Percentiles rank a stretch among this genome's conserved stretches.
phyloP scores from a whole-genome alignment of 2,888 invertebrate genomes.

The Automeris io region DNA sequence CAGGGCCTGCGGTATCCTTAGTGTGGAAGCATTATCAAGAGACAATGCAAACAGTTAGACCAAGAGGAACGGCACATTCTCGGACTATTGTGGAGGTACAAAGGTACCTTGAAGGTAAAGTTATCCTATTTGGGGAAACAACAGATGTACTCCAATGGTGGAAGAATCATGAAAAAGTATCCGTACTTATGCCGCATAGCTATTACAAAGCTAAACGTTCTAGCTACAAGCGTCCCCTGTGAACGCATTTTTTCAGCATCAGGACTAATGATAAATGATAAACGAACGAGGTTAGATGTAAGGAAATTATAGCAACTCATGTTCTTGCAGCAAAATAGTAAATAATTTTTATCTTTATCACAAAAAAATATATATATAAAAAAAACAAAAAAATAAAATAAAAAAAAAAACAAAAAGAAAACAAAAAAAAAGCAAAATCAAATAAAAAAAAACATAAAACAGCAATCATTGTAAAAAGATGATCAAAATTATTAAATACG shows the following conservation, averaged over 20 bases:
- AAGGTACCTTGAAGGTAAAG: conserved; percentile 10
- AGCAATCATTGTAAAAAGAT: too few relatives aligned
- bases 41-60: conserved; percentile 8
- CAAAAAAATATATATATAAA: too few relatives aligned
- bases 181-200: conserved; percentile 10
- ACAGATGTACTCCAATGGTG: conserved; percentile 12
- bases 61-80: conserved; percentile 8
- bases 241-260: conserved; percentile 11
- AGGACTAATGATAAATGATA: conserved; percentile 8
- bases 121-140: conserved; percentile 1
- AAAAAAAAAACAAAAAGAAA: too few relatives aligned
- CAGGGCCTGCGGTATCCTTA: background rate
- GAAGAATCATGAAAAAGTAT: conserved; percentile 9
- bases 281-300: conserved; percentile 8
- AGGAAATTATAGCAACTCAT: conserved; percentile 12
- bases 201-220: conserved; percentile 6
- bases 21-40: conserved; percentile 9
- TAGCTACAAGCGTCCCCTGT: conserved; percentile 10
- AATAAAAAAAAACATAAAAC: too few relatives aligned
- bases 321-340: too few relatives aligned
- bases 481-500: too few relatives aligned
- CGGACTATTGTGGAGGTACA: conserved; percentile 12
- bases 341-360: too few relatives aligned
- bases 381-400: too few relatives aligned
- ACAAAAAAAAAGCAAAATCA: too few relatives aligned